These are phyloP conservation scores for Athetis lepigone DNA, from an alignment of 2,888 invertebrate species.

Conservation along the genomic window DNA sequence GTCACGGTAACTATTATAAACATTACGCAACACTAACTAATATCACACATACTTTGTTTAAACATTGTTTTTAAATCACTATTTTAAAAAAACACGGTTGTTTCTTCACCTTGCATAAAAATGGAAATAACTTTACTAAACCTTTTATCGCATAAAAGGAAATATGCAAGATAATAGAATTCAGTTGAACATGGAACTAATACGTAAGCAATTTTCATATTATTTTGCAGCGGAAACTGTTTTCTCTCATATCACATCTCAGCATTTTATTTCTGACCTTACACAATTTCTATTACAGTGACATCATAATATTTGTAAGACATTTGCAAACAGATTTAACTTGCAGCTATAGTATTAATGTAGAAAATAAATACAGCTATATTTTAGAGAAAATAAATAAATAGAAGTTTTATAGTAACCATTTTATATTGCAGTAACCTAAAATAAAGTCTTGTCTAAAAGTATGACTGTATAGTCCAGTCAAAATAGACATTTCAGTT, in stretches of 20 bases:
- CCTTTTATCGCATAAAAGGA: neutral
- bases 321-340: conserved; percentile 24
- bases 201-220: conserved; percentile 49
- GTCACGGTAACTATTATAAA: no score
- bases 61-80: no score
- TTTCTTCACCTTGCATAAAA: no score
- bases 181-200: conserved; percentile 17
- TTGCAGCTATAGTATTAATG: conserved; percentile 17
- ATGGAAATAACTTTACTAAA: no score
- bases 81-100: no score
- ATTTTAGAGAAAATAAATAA: conserved; percentile 4
- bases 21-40: no score
- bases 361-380: conserved; percentile 20
- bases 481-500: no score
- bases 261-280: conserved; percentile 31
- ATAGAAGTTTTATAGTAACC: no score
- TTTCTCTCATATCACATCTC: conserved; percentile 18
- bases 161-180: conserved; percentile 22
- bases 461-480: no score
- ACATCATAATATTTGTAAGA: conserved; percentile 30
- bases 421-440: no score
- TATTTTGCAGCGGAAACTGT: conserved; percentile 24
- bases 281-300: conserved; percentile 25
- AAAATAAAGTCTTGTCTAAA: no score
- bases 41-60: no score